A percentile compares a stretch with the other conserved stretches of the same genome.
Conservation (phyloP, 1,140 invertebrate species). For the Cydia amplana region DNA sequence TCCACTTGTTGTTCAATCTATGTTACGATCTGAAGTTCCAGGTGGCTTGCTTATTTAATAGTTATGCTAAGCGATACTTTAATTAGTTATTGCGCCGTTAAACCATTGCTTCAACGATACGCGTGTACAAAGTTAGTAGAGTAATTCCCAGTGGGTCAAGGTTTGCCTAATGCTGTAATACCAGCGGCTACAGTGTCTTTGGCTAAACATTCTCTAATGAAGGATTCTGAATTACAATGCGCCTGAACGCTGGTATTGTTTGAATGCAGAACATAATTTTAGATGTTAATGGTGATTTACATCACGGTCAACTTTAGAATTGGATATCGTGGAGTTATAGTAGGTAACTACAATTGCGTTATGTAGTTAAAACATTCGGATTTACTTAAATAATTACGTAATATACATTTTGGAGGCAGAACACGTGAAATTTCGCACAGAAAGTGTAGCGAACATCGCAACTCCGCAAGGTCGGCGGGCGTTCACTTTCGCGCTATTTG, state of each 20-base stretch:
- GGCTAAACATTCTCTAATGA: not conserved
- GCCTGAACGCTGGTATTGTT: not conserved
- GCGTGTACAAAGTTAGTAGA: not conserved
- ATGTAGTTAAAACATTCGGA: not conserved
- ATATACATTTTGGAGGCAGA: not conserved
- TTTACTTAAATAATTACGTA: not conserved
- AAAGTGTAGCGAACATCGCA: slow-evolving; percentile 24
- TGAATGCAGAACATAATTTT: not conserved
- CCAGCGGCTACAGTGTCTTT: slow-evolving; percentile 12
- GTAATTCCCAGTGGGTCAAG: slow-evolving; percentile 9
- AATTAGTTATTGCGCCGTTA: slow-evolving; percentile 17
- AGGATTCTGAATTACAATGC: not conserved
- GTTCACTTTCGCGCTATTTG: slow-evolving; percentile 30
- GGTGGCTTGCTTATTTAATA: slow-evolving; percentile 2
- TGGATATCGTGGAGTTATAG: not conserved
- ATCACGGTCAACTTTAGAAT: not conserved
- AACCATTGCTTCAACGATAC: slow-evolving; percentile 13
- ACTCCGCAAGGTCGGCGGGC: slow-evolving; percentile 20
- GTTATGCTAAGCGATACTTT: slow-evolving; percentile 2
- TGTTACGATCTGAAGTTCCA: slow-evolving; percentile 6
- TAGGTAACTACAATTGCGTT: not conserved
- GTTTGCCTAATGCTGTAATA: slow-evolving; percentile 14
- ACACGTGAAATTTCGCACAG: slow-evolving; percentile 22
- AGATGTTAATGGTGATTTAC: not conserved
- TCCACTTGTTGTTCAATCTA: not conserved